These are phyloP conservation scores for Idaea aversata DNA, from an alignment of 2,888 invertebrate species.

Conservation along the genomic window DNA sequence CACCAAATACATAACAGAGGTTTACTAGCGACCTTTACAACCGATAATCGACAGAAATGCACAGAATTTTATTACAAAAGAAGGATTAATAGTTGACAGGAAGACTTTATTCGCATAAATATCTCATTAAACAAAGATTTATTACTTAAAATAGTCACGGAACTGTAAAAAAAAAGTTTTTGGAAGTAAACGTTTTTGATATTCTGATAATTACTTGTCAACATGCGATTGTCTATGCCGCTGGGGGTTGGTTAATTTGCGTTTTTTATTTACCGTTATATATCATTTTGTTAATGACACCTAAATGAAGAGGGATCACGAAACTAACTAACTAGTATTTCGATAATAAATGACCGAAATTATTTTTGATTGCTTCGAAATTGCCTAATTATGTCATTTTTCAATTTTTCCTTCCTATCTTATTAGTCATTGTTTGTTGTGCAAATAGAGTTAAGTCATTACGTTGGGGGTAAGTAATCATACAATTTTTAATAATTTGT, in stretches of 20 bases:
- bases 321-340: conserved; percentile 40
- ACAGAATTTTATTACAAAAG: conserved; percentile 51
- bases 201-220: conserved; percentile 78
- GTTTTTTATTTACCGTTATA: conserved; percentile 68
- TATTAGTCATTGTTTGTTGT: neutral
- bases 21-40: conserved; percentile 20
- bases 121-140: conserved; percentile 78
- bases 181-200: conserved; percentile 66
- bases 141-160: conserved; percentile 73
- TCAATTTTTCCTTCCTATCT: neutral
- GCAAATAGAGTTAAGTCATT: neutral
- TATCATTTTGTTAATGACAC: conserved; percentile 77
- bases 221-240: conserved; percentile 77
- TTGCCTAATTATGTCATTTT: conserved; percentile 2
- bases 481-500: neutral
- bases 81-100: conserved; percentile 76
- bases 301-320: conserved; percentile 70
- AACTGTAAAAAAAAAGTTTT: conserved; percentile 66
- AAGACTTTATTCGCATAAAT: conserved; percentile 70
- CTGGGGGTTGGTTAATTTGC: conserved; percentile 58
- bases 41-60: conserved; percentile 54
- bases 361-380: conserved; percentile 18
- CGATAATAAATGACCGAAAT: neutral
- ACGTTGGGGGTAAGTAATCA: neutral
- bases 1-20: neutral